phyloP scores from a whole-genome alignment of 2,888 invertebrate genomes.

The Diplazon laetatorius region DNA sequence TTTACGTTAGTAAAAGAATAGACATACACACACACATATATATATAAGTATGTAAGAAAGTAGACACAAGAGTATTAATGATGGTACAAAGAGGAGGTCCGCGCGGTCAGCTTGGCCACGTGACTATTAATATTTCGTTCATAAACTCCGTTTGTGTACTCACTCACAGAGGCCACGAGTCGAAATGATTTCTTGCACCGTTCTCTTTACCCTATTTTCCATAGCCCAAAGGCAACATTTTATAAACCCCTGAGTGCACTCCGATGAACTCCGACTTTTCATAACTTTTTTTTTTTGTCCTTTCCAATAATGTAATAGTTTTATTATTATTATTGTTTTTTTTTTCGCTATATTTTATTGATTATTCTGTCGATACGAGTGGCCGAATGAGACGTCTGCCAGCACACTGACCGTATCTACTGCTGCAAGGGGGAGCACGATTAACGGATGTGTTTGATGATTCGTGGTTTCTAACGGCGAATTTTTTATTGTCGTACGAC shows the following conservation, averaged over 20 bases:
- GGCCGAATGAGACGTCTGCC: not conserved
- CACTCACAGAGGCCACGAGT: conserved; percentile 12
- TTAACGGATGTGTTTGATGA: not conserved
- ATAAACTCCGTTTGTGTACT: conserved; percentile 11
- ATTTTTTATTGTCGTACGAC: not conserved
- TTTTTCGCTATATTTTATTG: not conserved
- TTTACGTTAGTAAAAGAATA: conserved; percentile 45
- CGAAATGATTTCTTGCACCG: not conserved
- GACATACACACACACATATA: not conserved
- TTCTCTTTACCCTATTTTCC: not conserved
- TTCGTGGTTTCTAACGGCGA: not conserved
- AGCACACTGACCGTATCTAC: not conserved
- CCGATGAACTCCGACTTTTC: too few species aligned
- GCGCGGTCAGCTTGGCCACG: conserved; percentile 20
- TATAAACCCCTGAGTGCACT: too few species aligned
- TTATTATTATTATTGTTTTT: not conserved
- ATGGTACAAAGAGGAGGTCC: conserved; percentile 9
- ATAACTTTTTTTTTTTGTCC: too few species aligned
- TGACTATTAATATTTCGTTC: conserved; percentile 41
- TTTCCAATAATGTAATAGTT: not conserved
- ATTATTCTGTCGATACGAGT: not conserved
- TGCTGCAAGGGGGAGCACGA: not conserved
- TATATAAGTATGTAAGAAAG: too few species aligned
- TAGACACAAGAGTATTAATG: conserved; percentile 19
- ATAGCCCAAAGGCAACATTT: not conserved